Evolutionary conservation across 2,888 invertebrate genomes (phyloP).

Genomic region (Halictus quadricinctus): DNA sequence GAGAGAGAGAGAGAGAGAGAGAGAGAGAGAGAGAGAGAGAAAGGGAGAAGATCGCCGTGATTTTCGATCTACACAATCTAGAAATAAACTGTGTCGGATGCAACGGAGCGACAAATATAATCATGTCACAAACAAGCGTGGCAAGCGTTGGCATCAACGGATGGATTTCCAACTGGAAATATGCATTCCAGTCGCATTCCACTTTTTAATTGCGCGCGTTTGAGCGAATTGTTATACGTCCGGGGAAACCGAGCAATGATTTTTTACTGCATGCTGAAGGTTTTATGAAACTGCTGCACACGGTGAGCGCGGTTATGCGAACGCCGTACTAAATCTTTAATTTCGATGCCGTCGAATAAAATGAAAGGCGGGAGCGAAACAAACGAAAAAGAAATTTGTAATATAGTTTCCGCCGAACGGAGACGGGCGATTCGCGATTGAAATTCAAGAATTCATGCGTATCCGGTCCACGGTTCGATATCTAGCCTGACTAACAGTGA

Average conservation of each 20-base stretch:
- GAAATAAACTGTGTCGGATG: constrained; percentile 5
- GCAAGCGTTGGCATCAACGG: background rate
- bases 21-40: background rate
- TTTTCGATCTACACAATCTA: background rate
- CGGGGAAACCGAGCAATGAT: constrained; percentile 69
- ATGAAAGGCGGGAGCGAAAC: background rate
- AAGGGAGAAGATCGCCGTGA: background rate
- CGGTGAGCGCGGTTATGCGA: constrained; percentile 19
- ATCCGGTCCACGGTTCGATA: background rate
- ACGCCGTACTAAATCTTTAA: constrained; percentile 52
- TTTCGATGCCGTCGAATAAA: constrained; percentile 42
- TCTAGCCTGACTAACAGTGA: background rate
- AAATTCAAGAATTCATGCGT: constrained; percentile 62
- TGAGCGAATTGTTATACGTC: constrained; percentile 54
- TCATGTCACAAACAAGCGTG: constrained; percentile 33
- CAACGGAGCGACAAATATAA: constrained; percentile 19
- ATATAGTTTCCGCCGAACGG: constrained; percentile 20
- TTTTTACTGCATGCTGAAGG: constrained; percentile 64
- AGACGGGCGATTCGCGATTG: constrained; percentile 51
- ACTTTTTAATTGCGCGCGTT: constrained; percentile 54
- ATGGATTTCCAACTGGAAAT: constrained; percentile 48
- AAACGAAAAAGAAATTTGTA: background rate
- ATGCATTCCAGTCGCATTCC: constrained; percentile 37
- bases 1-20: background rate
- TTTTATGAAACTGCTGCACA: constrained; percentile 57